phyloP scores from a whole-genome alignment of 1,140 invertebrate species.

The Gerris buenoi region DNA sequence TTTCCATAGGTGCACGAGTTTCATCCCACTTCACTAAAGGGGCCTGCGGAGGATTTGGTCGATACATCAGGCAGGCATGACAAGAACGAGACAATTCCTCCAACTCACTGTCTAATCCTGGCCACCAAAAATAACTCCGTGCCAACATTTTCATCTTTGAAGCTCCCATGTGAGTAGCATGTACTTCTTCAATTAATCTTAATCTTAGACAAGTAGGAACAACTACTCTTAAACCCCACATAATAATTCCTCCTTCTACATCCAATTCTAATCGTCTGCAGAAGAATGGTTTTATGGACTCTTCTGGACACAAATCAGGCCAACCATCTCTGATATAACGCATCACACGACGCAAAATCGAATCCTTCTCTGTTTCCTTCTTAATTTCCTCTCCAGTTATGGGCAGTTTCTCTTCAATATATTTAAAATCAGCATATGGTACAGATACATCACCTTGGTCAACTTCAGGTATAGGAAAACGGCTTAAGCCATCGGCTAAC shows the following conservation, averaged over 20 bases:
- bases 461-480: background rate
- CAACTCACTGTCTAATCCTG: background rate
- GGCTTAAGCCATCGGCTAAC: background rate
- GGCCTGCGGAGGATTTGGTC: background rate
- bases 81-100: background rate
- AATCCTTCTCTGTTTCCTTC: no score
- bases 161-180: background rate
- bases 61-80: background rate
- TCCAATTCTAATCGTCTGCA: no score
- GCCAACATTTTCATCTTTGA: background rate
- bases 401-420: no score
- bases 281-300: no score
- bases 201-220: background rate
- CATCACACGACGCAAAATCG: no score
- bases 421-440: no score
- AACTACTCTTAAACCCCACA: background rate
- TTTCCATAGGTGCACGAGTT: background rate
- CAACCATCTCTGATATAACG: no score
- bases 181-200: background rate
- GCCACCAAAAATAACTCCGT: background rate
- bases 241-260: background rate
- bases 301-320: no score
- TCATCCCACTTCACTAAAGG: background rate
- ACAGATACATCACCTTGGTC: background rate
- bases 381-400: no score